Percentiles rank a stretch among this genome's conserved stretches.
phyloP scores from a whole-genome alignment of 2,113 vertebrate species.

The Albula goreensis region DNA sequence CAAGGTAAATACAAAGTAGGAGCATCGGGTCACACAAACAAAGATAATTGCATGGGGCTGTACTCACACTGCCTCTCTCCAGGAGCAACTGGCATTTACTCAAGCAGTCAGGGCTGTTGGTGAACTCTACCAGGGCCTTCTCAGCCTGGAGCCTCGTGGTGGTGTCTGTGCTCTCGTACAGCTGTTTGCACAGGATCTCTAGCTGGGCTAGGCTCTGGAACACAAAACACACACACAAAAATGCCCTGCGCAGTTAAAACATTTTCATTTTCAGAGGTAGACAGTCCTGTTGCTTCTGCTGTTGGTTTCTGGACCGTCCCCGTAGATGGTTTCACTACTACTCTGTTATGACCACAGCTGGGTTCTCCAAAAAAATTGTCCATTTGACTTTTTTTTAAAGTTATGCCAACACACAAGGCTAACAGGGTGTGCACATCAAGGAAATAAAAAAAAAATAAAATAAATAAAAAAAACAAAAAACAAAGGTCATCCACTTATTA shows the following conservation, averaged over 20 bases:
- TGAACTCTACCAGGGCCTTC: slow-evolving; percentile 97
- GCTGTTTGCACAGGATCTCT: slow-evolving; percentile 99
- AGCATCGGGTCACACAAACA: background rate
- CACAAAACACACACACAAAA: slow-evolving; percentile 35
- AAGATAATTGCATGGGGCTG: background rate
- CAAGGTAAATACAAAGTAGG: background rate
- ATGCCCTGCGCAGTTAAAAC: background rate
- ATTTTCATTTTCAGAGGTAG: background rate
- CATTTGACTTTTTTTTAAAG: background rate
- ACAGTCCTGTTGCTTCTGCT: background rate
- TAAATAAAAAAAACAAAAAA: background rate
- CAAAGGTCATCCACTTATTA: background rate
- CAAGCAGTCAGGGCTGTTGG: slow-evolving; percentile 95
- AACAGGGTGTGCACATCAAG: background rate
- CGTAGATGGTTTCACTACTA: background rate
- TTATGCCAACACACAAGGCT: background rate
- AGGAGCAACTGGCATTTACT: slow-evolving; percentile 97
- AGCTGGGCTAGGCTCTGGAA: slow-evolving; percentile 98
- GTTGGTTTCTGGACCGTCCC: background rate
- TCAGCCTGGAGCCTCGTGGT: slow-evolving; percentile 91
- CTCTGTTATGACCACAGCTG: background rate
- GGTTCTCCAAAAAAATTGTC: background rate
- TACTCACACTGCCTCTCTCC: slow-evolving; percentile 93
- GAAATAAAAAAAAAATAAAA: background rate
- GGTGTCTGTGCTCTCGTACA: slow-evolving; percentile 97